phyloP scores from a whole-genome alignment of 2,113 vertebrate species.

The Dromas ardeola region DNA sequence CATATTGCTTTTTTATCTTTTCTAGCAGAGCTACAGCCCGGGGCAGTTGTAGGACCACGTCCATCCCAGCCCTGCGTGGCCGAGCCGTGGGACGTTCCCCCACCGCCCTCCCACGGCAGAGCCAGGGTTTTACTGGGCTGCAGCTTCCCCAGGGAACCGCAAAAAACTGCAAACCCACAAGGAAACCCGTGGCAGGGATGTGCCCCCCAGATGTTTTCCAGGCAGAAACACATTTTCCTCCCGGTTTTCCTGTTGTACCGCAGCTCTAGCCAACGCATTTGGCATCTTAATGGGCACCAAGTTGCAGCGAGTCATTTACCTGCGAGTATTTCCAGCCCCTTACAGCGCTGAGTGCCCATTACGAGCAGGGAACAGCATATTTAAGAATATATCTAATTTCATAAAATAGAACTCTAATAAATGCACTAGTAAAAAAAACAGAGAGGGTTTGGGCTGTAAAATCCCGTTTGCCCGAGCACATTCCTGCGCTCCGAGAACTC shows the following conservation, averaged over 20 bases:
- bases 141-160: neutral
- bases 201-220: too few species aligned
- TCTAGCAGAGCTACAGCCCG: neutral
- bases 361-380: neutral
- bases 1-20: rapidly evolving
- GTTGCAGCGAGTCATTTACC: rapidly evolving
- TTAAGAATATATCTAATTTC: rapidly evolving
- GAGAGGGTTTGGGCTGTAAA: neutral
- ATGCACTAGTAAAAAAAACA: rapidly evolving
- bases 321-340: neutral
- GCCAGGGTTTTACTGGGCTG: neutral
- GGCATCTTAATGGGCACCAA: rapidly evolving
- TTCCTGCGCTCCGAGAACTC: neutral
- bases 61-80: rapidly evolving
- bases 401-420: neutral
- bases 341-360: rapidly evolving
- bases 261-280: rapidly evolving
- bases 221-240: neutral
- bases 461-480: neutral
- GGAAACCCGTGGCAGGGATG: rapidly evolving
- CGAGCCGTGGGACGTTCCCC: rapidly evolving
- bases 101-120: rapidly evolving
- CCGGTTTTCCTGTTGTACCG: rapidly evolving
- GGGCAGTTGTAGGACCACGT: neutral
- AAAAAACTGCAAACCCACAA: rapidly evolving